These are phyloP conservation scores for Scaptomyza pallida DNA, from an alignment of 1,140 invertebrate genomes.

Conservation along the genomic window DNA sequence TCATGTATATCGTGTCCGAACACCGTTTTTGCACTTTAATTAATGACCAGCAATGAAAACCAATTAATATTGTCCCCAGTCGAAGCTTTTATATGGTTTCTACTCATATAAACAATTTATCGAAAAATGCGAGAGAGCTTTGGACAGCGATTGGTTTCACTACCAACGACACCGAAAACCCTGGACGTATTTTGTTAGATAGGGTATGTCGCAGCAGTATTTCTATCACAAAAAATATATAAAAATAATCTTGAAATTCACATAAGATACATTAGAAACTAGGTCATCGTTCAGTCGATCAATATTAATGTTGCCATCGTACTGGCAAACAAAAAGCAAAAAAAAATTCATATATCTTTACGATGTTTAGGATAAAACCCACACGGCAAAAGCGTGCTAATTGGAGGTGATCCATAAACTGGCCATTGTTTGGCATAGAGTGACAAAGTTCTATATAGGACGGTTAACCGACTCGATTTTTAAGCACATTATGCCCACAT, in stretches of 20 bases:
- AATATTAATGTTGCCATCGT: constrained; percentile 11
- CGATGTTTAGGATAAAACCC: constrained; percentile 34
- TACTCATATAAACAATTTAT: constrained; percentile 22
- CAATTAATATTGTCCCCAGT: constrained; percentile 47
- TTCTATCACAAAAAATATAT: too few relatives aligned
- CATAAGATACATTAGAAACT: too few relatives aligned
- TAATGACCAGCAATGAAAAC: constrained; percentile 70
- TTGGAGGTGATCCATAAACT: constrained; percentile 40
- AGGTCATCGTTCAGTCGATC: not conserved
- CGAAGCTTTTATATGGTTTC: constrained; percentile 65
- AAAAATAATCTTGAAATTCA: too few relatives aligned
- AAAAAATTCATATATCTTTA: constrained; percentile 43
- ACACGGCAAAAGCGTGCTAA: constrained; percentile 18
- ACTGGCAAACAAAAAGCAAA: constrained; percentile 36
- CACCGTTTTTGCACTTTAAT: constrained; percentile 46
- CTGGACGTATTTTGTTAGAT: too few relatives aligned
- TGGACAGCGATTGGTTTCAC: too few relatives aligned
- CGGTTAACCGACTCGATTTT: not conserved
- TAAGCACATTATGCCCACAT: too few relatives aligned
- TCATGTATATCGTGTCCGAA: not conserved
- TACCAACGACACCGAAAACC: too few relatives aligned
- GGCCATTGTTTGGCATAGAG: not conserved
- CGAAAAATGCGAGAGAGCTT: too few relatives aligned
- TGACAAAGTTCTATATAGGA: constrained; percentile 57
- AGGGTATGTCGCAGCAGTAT: too few relatives aligned